Conservation (phyloP, 2,888 invertebrate species). For the Nesidiocoris tenuis region DNA sequence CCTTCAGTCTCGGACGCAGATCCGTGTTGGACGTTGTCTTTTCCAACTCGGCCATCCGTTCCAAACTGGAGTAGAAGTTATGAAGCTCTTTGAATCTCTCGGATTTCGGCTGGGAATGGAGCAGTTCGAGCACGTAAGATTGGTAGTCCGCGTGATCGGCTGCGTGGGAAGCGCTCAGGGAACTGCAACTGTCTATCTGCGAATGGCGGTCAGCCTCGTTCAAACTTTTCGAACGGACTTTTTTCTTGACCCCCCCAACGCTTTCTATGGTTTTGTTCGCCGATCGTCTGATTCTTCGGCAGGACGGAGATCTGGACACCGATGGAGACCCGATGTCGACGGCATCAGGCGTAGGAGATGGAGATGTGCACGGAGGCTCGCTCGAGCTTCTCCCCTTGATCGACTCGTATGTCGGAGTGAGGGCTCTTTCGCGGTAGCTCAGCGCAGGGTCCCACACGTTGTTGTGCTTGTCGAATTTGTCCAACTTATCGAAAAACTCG, state of each 20-base stretch:
- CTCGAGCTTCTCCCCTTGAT: conserved; percentile 62
- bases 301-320: conserved; percentile 66
- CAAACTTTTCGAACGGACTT: conserved; percentile 65
- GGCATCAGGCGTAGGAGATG: conserved; percentile 55
- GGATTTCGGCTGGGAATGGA: conserved; percentile 61
- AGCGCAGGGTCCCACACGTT: conserved; percentile 54
- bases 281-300: conserved; percentile 63
- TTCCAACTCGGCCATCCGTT: conserved; percentile 80
- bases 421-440: conserved; percentile 51
- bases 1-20: conserved; percentile 69
- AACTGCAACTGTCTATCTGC: conserved; percentile 56
- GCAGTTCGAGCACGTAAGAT: conserved; percentile 66
- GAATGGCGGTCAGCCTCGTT: conserved; percentile 61
- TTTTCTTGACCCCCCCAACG: conserved; percentile 55
- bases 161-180: conserved; percentile 55
- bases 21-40: conserved; percentile 70
- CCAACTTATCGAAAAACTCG: conserved; percentile 52
- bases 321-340: conserved; percentile 58
- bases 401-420: conserved; percentile 54
- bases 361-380: conserved; percentile 63
- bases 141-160: conserved; percentile 60
- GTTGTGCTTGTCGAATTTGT: conserved; percentile 54
- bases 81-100: conserved; percentile 81
- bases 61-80: conserved; percentile 80
- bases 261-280: conserved; percentile 55